Conservation (phyloP, 2,797 vertebrate genomes). For the Sarcophilus harrisii region DNA sequence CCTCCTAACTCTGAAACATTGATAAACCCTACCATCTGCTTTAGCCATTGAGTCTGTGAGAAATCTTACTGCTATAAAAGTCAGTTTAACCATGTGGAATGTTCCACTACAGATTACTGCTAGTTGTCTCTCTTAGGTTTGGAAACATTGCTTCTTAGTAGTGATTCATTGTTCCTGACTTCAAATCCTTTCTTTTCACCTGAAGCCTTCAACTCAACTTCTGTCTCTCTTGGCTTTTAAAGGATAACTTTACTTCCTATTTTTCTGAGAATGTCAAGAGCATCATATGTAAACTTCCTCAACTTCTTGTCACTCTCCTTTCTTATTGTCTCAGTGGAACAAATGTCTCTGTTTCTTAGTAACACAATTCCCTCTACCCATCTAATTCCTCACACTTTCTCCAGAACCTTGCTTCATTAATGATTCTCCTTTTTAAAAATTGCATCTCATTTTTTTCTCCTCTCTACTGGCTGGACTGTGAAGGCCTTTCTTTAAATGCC, state of each 20-base stretch:
- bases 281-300: neutral
- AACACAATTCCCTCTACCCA: no score
- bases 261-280: no score
- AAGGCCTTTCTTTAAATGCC: no score
- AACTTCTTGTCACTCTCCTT: neutral
- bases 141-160: neutral
- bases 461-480: no score
- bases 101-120: neutral
- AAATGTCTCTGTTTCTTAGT: no score
- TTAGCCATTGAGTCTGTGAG: neutral
- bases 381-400: no score
- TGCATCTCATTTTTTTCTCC: no score
- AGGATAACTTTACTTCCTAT: neutral
- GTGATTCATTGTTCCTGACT: neutral
- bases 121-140: neutral
- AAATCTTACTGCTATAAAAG: neutral
- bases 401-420: no score
- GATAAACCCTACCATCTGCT: neutral
- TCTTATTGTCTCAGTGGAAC: no score
- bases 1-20: neutral
- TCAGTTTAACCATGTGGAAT: neutral
- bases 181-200: neutral
- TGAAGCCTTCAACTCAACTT: neutral
- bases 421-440: no score
- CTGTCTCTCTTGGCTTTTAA: neutral